phyloP scores from a whole-genome alignment of 2,888 invertebrate genomes.

The Thymelicus acteon region DNA sequence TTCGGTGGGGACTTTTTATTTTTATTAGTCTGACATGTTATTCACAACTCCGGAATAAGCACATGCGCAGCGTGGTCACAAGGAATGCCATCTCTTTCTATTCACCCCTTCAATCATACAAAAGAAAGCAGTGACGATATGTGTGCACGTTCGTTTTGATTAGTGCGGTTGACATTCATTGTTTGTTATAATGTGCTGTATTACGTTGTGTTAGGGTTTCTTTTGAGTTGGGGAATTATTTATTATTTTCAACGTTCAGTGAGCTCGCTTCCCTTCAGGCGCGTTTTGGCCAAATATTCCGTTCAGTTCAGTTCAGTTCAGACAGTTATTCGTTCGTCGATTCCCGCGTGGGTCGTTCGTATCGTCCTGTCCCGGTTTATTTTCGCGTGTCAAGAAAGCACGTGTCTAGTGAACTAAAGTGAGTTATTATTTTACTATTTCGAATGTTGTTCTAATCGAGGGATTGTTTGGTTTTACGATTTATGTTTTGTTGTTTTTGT shows the following conservation, averaged over 20 bases:
- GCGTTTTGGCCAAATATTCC: constrained; percentile 51
- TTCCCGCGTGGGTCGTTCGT: constrained; percentile 48
- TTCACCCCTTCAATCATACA: constrained; percentile 44
- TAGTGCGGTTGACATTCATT: constrained; percentile 51
- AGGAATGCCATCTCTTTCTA: constrained; percentile 51
- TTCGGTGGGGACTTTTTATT: constrained; percentile 54
- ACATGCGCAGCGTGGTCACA: constrained; percentile 49
- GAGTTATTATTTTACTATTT: constrained; percentile 49
- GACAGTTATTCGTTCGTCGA: constrained; percentile 58
- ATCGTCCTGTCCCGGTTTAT: constrained; percentile 16
- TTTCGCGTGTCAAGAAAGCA: constrained; percentile 46
- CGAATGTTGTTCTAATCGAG: constrained; percentile 25
- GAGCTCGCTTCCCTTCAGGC: constrained; percentile 53
- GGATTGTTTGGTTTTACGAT: constrained; percentile 25
- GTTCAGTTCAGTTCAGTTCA: constrained; percentile 41
- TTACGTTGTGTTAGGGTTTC: constrained; percentile 46
- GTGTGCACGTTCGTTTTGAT: constrained; percentile 56
- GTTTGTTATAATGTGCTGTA: constrained; percentile 38
- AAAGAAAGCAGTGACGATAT: constrained; percentile 60
- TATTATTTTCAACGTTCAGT: constrained; percentile 63
- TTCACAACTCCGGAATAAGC: constrained; percentile 44
- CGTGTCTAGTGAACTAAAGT: constrained; percentile 50
- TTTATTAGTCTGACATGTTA: constrained; percentile 59
- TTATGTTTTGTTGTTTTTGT: constrained; percentile 19
- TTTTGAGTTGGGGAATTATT: constrained; percentile 55